Conservation (phyloP, 2,888 invertebrate species). For the Erpobdella octoculata region DNA sequence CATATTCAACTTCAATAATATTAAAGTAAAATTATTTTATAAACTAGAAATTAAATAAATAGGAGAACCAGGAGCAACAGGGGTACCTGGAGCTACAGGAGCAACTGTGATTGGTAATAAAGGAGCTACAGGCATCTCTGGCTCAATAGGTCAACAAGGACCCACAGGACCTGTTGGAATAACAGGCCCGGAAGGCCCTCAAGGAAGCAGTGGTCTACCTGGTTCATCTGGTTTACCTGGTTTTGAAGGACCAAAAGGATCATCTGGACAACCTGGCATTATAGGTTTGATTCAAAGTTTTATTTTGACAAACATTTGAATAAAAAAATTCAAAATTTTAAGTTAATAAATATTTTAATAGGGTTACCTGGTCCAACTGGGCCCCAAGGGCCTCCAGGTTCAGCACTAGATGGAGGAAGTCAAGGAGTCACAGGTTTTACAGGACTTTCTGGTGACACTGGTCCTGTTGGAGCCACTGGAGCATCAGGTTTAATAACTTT, state of each 20-base stretch:
- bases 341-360: too few species aligned
- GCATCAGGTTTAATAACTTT: too few species aligned
- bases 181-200: slow-evolving; percentile 7
- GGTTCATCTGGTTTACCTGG: slow-evolving; percentile 17
- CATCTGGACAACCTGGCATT: slow-evolving; percentile 24
- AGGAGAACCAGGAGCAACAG: background rate
- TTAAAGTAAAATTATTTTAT: too few species aligned
- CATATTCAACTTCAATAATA: too few species aligned
- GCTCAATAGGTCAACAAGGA: background rate
- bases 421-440: slow-evolving; percentile 1
- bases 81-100: slow-evolving; percentile 9
- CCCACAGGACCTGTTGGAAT: slow-evolving; percentile 1
- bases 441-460: slow-evolving; percentile 27
- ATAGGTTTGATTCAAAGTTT: slow-evolving; percentile 16
- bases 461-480: slow-evolving; percentile 29
- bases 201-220: slow-evolving; percentile 15
- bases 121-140: background rate
- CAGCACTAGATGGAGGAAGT: background rate
- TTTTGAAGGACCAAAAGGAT: slow-evolving; percentile 12
- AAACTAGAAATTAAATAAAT: background rate
- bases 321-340: too few species aligned
- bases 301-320: background rate
- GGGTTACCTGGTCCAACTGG: slow-evolving; percentile 31
- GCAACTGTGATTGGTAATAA: background rate
- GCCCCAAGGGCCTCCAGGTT: slow-evolving; percentile 23